A percentile compares a stretch with the other conserved stretches of the same genome.
phyloP scores from a whole-genome alignment of 2,888 invertebrate species.

The Lasioglossum pauxillum region DNA sequence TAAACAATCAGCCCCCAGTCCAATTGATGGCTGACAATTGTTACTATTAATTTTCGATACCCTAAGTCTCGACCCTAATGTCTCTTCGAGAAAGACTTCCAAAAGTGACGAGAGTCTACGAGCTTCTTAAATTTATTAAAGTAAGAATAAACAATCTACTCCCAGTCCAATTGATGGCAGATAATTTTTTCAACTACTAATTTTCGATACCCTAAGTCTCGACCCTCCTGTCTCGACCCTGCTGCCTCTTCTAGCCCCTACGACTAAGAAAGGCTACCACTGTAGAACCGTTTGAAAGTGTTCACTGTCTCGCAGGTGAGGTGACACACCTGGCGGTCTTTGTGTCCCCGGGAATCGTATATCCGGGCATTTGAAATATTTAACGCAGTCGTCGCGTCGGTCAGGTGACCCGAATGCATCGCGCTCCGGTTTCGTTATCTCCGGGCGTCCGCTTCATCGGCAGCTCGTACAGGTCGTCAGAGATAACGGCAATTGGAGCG shows the following conservation, averaged over 20 bases:
- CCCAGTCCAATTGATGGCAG: too few species aligned
- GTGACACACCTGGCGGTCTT: background rate
- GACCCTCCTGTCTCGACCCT: too few species aligned
- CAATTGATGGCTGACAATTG: too few species aligned
- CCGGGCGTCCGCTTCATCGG: conserved; percentile 3
- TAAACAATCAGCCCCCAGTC: too few species aligned
- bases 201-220: too few species aligned
- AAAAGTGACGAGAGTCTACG: too few species aligned
- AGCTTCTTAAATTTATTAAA: too few species aligned
- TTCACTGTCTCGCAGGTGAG: background rate
- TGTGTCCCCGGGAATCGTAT: background rate
- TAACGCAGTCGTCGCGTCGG: background rate
- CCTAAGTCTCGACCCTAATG: too few species aligned
- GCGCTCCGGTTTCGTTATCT: conserved; percentile 10
- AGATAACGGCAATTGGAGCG: conserved; percentile 19
- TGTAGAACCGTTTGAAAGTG: background rate
- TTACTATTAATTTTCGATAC: too few species aligned
- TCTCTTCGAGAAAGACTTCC: too few species aligned
- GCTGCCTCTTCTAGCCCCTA: background rate
- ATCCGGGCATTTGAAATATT: conserved; percentile 16
- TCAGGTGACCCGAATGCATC: conserved; percentile 10
- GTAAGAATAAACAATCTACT: too few species aligned
- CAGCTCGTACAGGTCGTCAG: conserved; percentile 19
- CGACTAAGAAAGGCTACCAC: background rate
- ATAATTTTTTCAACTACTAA: too few species aligned